phyloP scores from a whole-genome alignment of 2,797 vertebrate genomes.

The Mormyrops boulengeri region DNA sequence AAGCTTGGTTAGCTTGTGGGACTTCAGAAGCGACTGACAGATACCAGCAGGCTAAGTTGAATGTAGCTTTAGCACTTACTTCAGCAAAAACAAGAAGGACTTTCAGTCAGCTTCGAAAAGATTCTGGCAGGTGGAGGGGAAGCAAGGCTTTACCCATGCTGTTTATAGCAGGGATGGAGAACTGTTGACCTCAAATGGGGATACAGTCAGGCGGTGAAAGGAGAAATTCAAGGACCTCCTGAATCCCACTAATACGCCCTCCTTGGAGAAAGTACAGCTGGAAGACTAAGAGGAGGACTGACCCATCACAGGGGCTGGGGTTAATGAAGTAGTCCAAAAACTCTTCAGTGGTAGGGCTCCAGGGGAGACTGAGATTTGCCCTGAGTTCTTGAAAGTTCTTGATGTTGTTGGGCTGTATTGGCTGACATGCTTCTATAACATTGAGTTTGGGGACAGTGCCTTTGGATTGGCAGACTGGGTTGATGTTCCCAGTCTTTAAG shows the following conservation, averaged over 20 bases:
- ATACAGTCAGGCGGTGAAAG: neutral
- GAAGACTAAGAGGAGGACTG: neutral
- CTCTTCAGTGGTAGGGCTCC: neutral
- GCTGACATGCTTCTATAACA: neutral
- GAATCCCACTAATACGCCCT: neutral
- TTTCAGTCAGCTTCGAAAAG: neutral
- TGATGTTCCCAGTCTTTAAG: neutral
- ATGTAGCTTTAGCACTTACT: too few relatives aligned
- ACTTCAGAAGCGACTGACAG: too few relatives aligned
- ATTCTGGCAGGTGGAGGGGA: neutral
- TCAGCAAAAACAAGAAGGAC: neutral
- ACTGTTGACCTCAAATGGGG: neutral
- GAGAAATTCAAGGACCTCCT: neutral
- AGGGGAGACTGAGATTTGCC: neutral
- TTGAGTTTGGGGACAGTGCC: neutral
- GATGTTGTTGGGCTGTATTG: neutral
- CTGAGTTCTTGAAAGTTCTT: neutral
- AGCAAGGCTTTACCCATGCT: neutral
- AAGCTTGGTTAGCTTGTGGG: neutral
- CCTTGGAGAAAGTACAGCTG: neutral
- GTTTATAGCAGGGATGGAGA: neutral
- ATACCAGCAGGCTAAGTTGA: too few relatives aligned
- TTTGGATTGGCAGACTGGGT: neutral
- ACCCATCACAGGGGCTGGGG: neutral
- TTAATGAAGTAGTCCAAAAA: neutral